Conservation (phyloP, 1,140 invertebrate species). For the Phocides pigmalion region DNA sequence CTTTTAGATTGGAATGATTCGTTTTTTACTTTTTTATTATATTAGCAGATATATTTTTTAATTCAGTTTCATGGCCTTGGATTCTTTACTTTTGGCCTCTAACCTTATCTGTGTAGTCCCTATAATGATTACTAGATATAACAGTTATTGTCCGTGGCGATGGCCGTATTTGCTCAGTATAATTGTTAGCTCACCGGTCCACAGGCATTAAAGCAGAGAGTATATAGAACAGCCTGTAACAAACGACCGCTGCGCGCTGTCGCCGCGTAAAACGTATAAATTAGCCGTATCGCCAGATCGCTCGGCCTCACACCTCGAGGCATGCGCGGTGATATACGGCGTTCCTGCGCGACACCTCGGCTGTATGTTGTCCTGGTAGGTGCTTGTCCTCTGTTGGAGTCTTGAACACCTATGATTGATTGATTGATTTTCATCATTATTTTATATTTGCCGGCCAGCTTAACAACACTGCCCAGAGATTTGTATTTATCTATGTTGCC, state of each 20-base stretch:
- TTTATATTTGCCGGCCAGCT: not conserved
- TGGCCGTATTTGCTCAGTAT: too few relatives aligned
- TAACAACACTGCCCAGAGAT: not conserved
- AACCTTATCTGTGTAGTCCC: too few relatives aligned
- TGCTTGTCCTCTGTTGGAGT: constrained; percentile 29
- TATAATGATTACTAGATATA: too few relatives aligned
- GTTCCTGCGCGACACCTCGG: constrained; percentile 61
- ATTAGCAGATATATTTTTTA: too few relatives aligned
- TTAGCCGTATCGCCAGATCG: constrained; percentile 78
- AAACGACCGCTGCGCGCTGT: constrained; percentile 67
- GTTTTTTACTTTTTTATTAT: too few relatives aligned
- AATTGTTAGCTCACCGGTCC: too few relatives aligned
- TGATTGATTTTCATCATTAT: constrained; percentile 2
- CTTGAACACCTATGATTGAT: constrained; percentile 7
- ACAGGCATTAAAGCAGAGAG: constrained; percentile 21
- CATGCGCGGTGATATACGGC: constrained; percentile 73
- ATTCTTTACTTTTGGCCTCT: too few relatives aligned
- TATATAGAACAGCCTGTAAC: constrained; percentile 57
- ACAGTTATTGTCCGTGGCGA: too few relatives aligned
- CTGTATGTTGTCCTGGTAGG: constrained; percentile 58
- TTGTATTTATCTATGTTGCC: too few relatives aligned
- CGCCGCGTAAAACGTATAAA: constrained; percentile 82
- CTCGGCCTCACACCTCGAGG: constrained; percentile 80
- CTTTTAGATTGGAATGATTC: too few relatives aligned
- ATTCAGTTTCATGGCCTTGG: too few relatives aligned